Percentiles rank a stretch among this genome's conserved stretches.
Conservation (phyloP, 2,797 vertebrate genomes). For the Siniperca scherzeri region DNA sequence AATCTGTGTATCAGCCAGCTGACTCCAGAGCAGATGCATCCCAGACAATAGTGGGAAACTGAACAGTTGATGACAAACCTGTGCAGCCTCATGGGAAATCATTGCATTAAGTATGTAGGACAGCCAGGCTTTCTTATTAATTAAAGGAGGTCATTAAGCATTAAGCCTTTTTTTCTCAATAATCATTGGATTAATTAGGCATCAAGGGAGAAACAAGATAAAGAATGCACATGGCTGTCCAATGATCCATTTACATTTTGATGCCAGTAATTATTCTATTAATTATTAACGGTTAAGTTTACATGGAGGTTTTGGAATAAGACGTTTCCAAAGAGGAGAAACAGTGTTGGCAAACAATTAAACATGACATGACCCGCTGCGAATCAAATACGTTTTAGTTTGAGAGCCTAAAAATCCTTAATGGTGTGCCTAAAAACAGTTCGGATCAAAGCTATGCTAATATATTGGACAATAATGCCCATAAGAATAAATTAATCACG, state of each 20-base stretch:
- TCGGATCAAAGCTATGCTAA: neutral
- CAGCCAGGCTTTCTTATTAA: slow-evolving; percentile 72
- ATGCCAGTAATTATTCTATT: slow-evolving; percentile 45
- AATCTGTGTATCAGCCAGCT: slow-evolving; percentile 72
- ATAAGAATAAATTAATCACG: neutral
- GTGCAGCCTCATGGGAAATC: slow-evolving; percentile 70
- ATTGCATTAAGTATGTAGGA: slow-evolving; percentile 75
- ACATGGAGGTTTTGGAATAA: slow-evolving; percentile 3
- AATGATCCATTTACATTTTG: slow-evolving; percentile 40
- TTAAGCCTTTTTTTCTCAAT: slow-evolving; percentile 43
- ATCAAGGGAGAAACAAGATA: slow-evolving; percentile 52
- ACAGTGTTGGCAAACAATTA: neutral
- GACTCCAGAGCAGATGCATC: slow-evolving; percentile 79
- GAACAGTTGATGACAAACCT: slow-evolving; percentile 82
- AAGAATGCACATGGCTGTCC: slow-evolving; percentile 37
- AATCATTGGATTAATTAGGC: slow-evolving; percentile 72
- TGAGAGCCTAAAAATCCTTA: neutral
- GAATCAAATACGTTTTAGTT: neutral
- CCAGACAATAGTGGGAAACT: slow-evolving; percentile 83
- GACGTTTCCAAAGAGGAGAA: neutral
- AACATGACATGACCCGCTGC: neutral
- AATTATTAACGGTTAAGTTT: slow-evolving; percentile 45
- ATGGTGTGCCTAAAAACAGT: neutral
- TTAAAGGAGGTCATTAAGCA: slow-evolving; percentile 78
- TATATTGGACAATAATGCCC: neutral